Conservation (phyloP, 2,797 vertebrate genomes). For the Sciurus carolinensis region DNA sequence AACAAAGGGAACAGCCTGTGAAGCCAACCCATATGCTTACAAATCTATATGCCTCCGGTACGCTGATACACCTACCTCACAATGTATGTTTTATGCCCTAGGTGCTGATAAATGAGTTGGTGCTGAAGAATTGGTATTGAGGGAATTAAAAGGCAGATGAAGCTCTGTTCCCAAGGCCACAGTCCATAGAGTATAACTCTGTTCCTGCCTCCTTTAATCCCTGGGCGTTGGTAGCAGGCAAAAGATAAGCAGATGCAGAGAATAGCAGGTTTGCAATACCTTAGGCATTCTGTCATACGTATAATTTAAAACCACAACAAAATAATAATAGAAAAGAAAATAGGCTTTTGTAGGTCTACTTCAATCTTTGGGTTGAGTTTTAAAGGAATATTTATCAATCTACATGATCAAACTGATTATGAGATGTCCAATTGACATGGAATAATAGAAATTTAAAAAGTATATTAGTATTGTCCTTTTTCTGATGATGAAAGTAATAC, state of each 20-base stretch:
- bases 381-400: constrained; percentile 15
- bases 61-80: background rate
- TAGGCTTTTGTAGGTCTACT: background rate
- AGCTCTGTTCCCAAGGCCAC: constrained; percentile 54
- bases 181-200: background rate
- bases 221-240: background rate
- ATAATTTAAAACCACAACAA: background rate
- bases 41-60: background rate
- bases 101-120: background rate
- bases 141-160: background rate
- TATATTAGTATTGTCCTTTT: background rate
- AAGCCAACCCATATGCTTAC: background rate
- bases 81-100: background rate
- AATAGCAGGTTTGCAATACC: background rate
- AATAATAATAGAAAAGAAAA: constrained; percentile 44
- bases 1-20: background rate
- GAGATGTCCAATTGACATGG: constrained; percentile 2
- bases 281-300: background rate
- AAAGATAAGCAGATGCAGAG: background rate
- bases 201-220: background rate
- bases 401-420: constrained; percentile 50
- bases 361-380: constrained; percentile 61
- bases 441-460: constrained; percentile 5
- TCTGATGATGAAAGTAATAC: constrained; percentile 38
- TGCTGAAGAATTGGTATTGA: background rate